phyloP scores from a whole-genome alignment of 2,113 vertebrate species.

The Cercopithecus mona region DNA sequence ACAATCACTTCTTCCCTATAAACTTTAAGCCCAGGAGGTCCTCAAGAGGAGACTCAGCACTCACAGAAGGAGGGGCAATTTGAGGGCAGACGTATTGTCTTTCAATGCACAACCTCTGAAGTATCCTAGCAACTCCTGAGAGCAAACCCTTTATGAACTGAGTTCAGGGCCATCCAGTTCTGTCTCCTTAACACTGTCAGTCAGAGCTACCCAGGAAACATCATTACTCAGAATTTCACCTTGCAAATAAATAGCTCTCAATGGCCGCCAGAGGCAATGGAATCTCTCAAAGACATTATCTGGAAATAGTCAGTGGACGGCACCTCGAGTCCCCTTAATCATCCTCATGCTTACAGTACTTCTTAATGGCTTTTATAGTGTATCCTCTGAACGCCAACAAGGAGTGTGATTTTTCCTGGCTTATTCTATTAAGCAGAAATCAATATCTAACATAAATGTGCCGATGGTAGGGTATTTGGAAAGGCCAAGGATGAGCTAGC shows the following conservation, averaged over 20 bases:
- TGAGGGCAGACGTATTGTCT: constrained; percentile 5
- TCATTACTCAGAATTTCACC: constrained; percentile 81
- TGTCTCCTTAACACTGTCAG: constrained; percentile 69
- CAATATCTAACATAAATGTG: constrained; percentile 88
- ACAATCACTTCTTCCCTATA: constrained; percentile 18
- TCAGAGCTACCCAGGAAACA: constrained; percentile 59
- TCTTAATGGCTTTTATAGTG: constrained; percentile 89
- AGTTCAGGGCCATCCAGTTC: constrained; percentile 66
- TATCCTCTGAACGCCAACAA: constrained; percentile 87
- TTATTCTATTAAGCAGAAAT: constrained; percentile 89
- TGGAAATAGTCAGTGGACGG: constrained; percentile 83
- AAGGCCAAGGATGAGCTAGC: constrained; percentile 64
- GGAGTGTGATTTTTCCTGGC: constrained; percentile 84
- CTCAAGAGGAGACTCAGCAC: not conserved
- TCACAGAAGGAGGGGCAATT: not conserved
- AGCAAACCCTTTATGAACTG: constrained; percentile 59
- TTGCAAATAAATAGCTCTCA: constrained; percentile 88
- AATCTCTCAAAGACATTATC: constrained; percentile 88
- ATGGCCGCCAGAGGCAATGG: constrained; percentile 83
- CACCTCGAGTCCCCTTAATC: constrained; percentile 86
- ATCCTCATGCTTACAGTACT: constrained; percentile 83
- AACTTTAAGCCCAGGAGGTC: not conserved
- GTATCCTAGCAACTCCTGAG: constrained; percentile 47
- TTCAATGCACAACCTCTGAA: constrained; percentile 54
- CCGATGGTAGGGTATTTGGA: constrained; percentile 80